Evolutionary conservation across 2,113 vertebrate genomes (phyloP).

Genomic region (Indri indri): DNA sequence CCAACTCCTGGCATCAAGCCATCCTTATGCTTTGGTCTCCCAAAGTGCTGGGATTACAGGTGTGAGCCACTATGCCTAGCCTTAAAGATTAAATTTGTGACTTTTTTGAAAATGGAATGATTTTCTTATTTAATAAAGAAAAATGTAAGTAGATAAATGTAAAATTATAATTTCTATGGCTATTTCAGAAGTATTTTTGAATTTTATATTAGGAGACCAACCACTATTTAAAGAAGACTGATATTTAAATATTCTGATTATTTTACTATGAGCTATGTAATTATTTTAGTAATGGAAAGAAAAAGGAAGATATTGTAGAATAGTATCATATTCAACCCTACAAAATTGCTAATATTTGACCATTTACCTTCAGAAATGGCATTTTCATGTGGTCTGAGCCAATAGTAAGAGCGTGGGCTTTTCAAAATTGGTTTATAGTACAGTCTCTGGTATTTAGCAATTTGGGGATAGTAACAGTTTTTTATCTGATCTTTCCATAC

Average conservation of each 20-base stretch:
- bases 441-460: not conserved
- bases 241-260: constrained; percentile 16
- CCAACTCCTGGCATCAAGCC: too few relatives aligned
- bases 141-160: not conserved
- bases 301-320: not conserved
- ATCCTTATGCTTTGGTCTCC: too few relatives aligned
- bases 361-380: not conserved
- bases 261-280: constrained; percentile 5
- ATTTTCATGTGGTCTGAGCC: not conserved
- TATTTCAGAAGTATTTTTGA: constrained; percentile 13
- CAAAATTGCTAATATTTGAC: constrained; percentile 14
- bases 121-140: not conserved
- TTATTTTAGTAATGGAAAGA: constrained; percentile 13
- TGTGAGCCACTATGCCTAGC: too few relatives aligned
- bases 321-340: not conserved
- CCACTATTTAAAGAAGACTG: not conserved
- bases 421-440: not conserved
- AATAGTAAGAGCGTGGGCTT: not conserved
- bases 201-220: not conserved
- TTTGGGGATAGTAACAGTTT: not conserved
- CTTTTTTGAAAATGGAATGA: not conserved
- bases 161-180: not conserved
- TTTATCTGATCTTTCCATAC: not conserved
- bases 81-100: not conserved
- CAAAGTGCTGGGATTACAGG: too few relatives aligned